Conservation (phyloP, 2,888 invertebrate genomes). For the Polydrusus tereticollis region DNA sequence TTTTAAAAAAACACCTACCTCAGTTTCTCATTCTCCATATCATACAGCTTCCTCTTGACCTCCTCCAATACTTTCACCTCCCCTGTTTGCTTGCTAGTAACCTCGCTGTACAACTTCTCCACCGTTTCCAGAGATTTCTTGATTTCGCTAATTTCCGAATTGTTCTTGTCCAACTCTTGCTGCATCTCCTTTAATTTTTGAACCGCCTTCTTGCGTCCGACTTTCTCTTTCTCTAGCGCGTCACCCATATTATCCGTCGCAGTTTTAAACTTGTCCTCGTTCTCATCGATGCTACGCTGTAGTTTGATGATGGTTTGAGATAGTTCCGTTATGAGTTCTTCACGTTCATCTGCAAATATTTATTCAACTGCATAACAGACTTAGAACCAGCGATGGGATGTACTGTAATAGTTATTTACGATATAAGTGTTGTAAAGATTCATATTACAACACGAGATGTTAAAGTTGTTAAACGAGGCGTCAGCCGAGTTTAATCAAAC, state of each 20-base stretch:
- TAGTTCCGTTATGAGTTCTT: conserved; percentile 26
- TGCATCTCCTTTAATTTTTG: conserved; percentile 36
- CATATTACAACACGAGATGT: too few relatives aligned
- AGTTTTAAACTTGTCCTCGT: conserved; percentile 34
- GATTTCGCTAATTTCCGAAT: conserved; percentile 29
- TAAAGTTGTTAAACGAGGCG: too few relatives aligned
- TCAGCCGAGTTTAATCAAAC: too few relatives aligned
- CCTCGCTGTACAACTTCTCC: conserved; percentile 29
- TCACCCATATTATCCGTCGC: too few relatives aligned
- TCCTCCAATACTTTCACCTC: conserved; percentile 7
- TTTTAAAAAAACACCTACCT: conserved; percentile 6
- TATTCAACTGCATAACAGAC: too few relatives aligned
- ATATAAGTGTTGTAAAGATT: too few relatives aligned
- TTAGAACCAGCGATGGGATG: background rate
- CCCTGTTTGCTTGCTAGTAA: conserved; percentile 17
- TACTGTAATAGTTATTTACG: background rate
- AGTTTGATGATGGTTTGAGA: background rate
- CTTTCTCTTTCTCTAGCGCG: conserved; percentile 38
- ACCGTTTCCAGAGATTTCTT: conserved; percentile 31
- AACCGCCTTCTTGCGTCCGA: conserved; percentile 12
- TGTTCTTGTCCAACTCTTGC: conserved; percentile 33
- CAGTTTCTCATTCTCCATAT: conserved; percentile 24
- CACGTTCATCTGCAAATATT: conserved; percentile 21
- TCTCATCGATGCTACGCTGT: conserved; percentile 14
- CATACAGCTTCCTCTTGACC: conserved; percentile 6